Evolutionary conservation across 2,888 invertebrate genomes (phyloP).

Genomic region (Orthonychiurus folsomi): DNA sequence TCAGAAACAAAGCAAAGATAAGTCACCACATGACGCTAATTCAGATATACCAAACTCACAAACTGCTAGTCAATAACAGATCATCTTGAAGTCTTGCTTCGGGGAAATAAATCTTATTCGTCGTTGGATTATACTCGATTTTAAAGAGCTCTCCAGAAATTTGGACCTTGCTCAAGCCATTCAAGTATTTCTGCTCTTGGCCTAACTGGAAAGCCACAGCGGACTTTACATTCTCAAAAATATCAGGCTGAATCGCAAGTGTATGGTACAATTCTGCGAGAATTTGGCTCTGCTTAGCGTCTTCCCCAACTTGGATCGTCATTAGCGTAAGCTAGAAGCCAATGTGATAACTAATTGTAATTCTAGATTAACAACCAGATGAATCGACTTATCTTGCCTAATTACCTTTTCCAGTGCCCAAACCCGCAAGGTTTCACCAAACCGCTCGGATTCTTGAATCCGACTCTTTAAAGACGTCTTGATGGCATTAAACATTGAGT

Average conservation of each 20-base stretch:
- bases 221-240: conserved; percentile 49
- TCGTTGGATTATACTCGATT: conserved; percentile 46
- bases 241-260: conserved; percentile 48
- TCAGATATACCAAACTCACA: conserved; percentile 27
- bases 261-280: conserved; percentile 46
- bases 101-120: conserved; percentile 49
- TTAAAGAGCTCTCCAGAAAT: conserved; percentile 27
- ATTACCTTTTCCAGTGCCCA: conserved; percentile 45
- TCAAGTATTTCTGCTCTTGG: conserved; percentile 45
- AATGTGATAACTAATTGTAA: not conserved
- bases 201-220: conserved; percentile 47
- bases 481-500: conserved; percentile 42
- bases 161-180: conserved; percentile 40
- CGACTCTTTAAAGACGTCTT: conserved; percentile 39
- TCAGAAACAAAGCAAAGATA: conserved; percentile 26
- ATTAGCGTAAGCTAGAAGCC: conserved; percentile 46
- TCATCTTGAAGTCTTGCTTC: conserved; percentile 44
- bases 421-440: conserved; percentile 40
- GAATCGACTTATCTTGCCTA: not conserved
- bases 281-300: conserved; percentile 42
- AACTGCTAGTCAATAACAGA: conserved; percentile 12
- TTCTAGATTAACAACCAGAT: conserved; percentile 10
- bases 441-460: conserved; percentile 39
- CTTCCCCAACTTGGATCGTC: conserved; percentile 47
- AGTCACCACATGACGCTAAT: not conserved